A percentile compares a stretch with the other conserved stretches of the same genome.
Evolutionary conservation across 2,113 vertebrate genomes (phyloP).

Genomic region (Maccullochella peelii): DNA sequence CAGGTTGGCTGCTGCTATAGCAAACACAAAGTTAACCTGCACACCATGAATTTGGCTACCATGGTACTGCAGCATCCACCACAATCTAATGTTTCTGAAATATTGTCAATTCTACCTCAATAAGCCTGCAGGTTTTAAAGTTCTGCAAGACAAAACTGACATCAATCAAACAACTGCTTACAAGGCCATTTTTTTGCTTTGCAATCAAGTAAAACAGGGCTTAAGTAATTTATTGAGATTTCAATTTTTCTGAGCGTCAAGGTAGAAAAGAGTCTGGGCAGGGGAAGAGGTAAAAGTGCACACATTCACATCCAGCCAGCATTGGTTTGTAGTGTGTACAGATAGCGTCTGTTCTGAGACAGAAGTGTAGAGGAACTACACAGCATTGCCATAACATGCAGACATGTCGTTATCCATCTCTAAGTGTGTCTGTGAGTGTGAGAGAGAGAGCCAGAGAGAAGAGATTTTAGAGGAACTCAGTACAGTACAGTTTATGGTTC

Average conservation of each 20-base stretch:
- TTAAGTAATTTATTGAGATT: slow-evolving; percentile 4
- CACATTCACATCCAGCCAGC: slow-evolving; percentile 1
- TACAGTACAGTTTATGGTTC: neutral
- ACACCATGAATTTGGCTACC: neutral
- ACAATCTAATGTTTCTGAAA: slow-evolving; percentile 7
- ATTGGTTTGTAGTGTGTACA: neutral
- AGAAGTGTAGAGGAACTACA: neutral
- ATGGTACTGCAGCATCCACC: neutral
- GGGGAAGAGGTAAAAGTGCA: neutral
- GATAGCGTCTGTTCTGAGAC: neutral
- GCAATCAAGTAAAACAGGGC: neutral
- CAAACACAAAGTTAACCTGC: slow-evolving; percentile 18
- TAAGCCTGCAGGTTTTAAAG: neutral
- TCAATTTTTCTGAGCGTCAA: neutral
- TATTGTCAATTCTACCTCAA: neutral
- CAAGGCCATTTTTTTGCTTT: neutral
- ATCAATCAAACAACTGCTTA: neutral
- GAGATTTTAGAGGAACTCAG: neutral
- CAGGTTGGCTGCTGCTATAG: slow-evolving; percentile 3
- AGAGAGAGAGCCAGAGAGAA: neutral
- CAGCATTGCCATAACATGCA: neutral
- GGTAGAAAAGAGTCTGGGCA: neutral
- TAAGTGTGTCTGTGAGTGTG: neutral
- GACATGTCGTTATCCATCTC: neutral
- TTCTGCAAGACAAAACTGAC: slow-evolving; percentile 5